A percentile compares a stretch with the other conserved stretches of the same genome.
Conservation (phyloP, 2,797 vertebrate genomes). For the Trachurus trachurus region DNA sequence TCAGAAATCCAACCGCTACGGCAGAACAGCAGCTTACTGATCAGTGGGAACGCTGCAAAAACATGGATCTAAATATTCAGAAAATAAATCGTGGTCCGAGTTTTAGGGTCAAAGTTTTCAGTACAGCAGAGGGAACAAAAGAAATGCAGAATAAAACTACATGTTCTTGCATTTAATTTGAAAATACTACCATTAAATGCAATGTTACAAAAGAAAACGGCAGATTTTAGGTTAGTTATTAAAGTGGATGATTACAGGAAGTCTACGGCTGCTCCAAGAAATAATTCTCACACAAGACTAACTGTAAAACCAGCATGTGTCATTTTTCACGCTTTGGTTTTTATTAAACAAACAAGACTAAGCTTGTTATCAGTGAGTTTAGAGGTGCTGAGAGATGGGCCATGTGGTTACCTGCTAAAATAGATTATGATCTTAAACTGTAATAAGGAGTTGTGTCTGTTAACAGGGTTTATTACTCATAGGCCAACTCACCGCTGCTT, state of each 20-base stretch:
- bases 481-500: no score
- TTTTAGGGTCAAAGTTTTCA: not conserved
- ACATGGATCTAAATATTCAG: not conserved
- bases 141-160: not conserved
- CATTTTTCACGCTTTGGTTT: not conserved
- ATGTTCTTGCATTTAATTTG: not conserved
- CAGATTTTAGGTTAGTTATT: no score
- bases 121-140: not conserved
- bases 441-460: no score
- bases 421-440: no score
- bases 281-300: not conserved
- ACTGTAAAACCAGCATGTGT: not conserved
- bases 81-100: not conserved
- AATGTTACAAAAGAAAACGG: no score
- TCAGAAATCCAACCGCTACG: conserved; percentile 9
- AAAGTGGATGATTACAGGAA: not conserved
- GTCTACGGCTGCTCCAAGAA: not conserved
- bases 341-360: not conserved
- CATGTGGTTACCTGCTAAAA: no score
- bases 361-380: not conserved
- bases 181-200: not conserved
- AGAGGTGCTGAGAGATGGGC: not conserved
- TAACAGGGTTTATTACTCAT: no score
- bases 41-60: not conserved
- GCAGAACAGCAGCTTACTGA: conserved; percentile 17